Conservation (phyloP, 1,140 invertebrate genomes). For the Drepana arcuata region DNA sequence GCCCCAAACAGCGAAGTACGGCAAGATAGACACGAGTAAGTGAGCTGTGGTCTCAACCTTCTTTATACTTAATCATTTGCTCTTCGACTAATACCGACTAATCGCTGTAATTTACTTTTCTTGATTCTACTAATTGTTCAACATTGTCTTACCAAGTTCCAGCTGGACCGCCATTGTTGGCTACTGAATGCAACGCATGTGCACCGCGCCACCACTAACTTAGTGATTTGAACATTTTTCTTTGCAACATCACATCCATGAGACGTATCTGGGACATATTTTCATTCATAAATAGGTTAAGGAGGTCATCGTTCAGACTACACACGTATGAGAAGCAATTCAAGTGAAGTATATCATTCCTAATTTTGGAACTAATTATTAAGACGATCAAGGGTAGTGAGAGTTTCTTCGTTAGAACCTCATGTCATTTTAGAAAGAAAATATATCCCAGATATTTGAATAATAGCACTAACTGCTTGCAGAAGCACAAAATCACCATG, state of each 20-base stretch:
- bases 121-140: conserved; percentile 48
- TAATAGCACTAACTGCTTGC: conserved; percentile 59
- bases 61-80: conserved; percentile 55
- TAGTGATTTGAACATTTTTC: conserved; percentile 23
- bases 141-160: conserved; percentile 35
- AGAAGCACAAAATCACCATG: conserved; percentile 41
- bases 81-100: conserved; percentile 63
- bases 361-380: no score
- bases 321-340: no score
- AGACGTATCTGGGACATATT: conserved; percentile 23
- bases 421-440: no score
- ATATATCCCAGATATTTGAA: conserved; percentile 30
- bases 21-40: conserved; percentile 71
- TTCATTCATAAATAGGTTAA: conserved; percentile 13
- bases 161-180: conserved; percentile 33
- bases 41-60: conserved; percentile 74
- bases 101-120: conserved; percentile 44
- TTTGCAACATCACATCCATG: conserved; percentile 21
- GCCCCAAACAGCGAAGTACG: conserved; percentile 72
- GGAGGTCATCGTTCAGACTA: no score
- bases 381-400: no score
- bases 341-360: no score
- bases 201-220: conserved; percentile 39
- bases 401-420: no score
- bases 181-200: conserved; percentile 44